phyloP scores from a whole-genome alignment of 2,797 vertebrate genomes.

The Channa striata region DNA sequence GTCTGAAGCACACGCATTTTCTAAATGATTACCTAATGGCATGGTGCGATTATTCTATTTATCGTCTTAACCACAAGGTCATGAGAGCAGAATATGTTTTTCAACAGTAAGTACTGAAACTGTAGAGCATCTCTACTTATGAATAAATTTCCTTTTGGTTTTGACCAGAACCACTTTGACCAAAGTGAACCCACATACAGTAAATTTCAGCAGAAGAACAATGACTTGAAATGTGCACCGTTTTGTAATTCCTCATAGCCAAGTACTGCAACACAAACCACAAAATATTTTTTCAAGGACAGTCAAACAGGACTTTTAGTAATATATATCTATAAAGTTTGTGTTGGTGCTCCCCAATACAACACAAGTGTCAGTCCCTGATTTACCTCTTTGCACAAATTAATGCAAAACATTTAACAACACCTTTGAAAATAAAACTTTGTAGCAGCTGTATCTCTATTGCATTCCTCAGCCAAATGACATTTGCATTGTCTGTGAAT shows the following conservation, averaged over 20 bases:
- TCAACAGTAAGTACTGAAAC: background rate
- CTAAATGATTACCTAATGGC: conserved; percentile 2
- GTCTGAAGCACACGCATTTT: too few relatives aligned
- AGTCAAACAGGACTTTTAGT: conserved; percentile 28
- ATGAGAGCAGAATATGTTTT: background rate
- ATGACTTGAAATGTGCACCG: conserved; percentile 11
- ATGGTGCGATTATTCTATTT: background rate
- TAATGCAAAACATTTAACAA: conserved; percentile 27
- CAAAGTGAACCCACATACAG: background rate
- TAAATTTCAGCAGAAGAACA: background rate
- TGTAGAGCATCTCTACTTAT: background rate
- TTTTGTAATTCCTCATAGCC: conserved; percentile 11
- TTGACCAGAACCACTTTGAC: background rate
- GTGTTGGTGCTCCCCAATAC: conserved; percentile 16
- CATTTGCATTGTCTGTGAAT: background rate
- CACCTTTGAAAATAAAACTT: conserved; percentile 43
- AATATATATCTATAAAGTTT: conserved; percentile 14
- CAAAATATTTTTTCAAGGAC: background rate
- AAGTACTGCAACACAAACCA: conserved; percentile 5
- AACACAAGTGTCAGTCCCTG: conserved; percentile 2
- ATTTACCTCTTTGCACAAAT: conserved; percentile 10
- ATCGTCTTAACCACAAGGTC: conserved; percentile 1
- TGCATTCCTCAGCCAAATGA: conserved; percentile 8
- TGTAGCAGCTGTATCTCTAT: conserved; percentile 21
- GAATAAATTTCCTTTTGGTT: background rate